A percentile compares a stretch with the other conserved stretches of the same genome.
phyloP scores from a whole-genome alignment of 2,113 vertebrate species.

The Diglossa brunneiventris region DNA sequence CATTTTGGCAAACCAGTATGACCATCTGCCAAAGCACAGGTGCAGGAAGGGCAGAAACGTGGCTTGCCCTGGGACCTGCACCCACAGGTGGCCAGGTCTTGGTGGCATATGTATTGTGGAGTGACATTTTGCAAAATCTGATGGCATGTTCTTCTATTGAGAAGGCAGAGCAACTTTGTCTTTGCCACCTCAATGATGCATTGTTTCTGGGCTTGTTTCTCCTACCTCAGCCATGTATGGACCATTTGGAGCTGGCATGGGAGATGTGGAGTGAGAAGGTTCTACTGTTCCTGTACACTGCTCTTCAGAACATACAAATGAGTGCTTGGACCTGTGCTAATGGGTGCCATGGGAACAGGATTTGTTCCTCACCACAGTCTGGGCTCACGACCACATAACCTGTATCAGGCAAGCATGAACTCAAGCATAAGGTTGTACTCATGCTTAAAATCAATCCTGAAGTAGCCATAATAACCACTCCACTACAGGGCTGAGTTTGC shows the following conservation, averaged over 20 bases:
- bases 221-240: fast-evolving
- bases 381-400: background rate
- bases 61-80: background rate
- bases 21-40: background rate
- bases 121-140: background rate
- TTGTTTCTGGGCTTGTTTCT: background rate
- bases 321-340: background rate
- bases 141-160: background rate
- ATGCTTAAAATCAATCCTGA: background rate
- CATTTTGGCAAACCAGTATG: background rate
- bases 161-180: background rate
- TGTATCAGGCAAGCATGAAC: background rate
- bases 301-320: background rate
- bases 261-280: background rate
- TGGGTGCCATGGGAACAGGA: background rate
- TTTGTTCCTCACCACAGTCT: background rate
- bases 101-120: background rate
- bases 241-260: background rate
- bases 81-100: background rate
- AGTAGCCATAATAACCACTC: background rate
- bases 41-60: background rate
- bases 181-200: fast-evolving
- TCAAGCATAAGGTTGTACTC: background rate
- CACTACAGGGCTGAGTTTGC: background rate
- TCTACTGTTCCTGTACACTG: background rate